These are phyloP conservation scores for Silvanus unidentatus DNA, from an alignment of 2,888 invertebrate species.

Conservation along the genomic window DNA sequence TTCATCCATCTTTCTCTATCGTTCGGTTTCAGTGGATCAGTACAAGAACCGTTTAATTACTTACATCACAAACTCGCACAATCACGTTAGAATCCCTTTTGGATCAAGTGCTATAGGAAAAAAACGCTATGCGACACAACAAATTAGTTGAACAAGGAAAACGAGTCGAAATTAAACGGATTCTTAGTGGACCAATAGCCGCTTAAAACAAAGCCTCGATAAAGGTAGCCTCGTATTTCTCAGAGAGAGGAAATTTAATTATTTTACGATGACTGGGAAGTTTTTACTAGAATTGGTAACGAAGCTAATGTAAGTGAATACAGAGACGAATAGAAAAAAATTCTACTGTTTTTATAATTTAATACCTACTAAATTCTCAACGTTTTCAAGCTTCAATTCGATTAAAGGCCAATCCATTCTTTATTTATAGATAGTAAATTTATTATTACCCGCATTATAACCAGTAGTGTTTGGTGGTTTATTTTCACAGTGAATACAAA, in stretches of 20 bases:
- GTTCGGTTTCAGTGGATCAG: slow-evolving; percentile 1
- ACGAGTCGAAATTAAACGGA: slow-evolving; percentile 4
- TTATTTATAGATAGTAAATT: too few species aligned
- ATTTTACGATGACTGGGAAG: slow-evolving; percentile 12
- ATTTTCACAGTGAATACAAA: too few species aligned
- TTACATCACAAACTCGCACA: slow-evolving; percentile 15
- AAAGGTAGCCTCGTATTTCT: slow-evolving; percentile 1
- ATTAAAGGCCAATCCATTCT: too few species aligned
- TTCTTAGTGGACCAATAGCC: slow-evolving; percentile 4
- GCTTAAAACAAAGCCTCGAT: not conserved
- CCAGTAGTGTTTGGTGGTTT: too few species aligned
- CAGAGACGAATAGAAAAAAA: too few species aligned
- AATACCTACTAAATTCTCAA: too few species aligned
- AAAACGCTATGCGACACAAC: slow-evolving; percentile 20
- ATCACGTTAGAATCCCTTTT: slow-evolving; percentile 21
- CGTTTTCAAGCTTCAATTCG: too few species aligned
- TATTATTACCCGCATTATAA: too few species aligned
- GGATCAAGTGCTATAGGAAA: not conserved
- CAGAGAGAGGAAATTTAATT: slow-evolving; percentile 13
- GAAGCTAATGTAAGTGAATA: too few species aligned
- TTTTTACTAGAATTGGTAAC: not conserved
- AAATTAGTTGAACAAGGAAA: slow-evolving; percentile 17
- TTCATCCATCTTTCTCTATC: not conserved
- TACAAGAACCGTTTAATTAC: slow-evolving; percentile 22
- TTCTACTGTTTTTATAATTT: too few species aligned